A percentile compares a stretch with the other conserved stretches of the same genome.
Evolutionary conservation across 2,888 invertebrate species (phyloP).

Genomic region (Campaea margaritaria): DNA sequence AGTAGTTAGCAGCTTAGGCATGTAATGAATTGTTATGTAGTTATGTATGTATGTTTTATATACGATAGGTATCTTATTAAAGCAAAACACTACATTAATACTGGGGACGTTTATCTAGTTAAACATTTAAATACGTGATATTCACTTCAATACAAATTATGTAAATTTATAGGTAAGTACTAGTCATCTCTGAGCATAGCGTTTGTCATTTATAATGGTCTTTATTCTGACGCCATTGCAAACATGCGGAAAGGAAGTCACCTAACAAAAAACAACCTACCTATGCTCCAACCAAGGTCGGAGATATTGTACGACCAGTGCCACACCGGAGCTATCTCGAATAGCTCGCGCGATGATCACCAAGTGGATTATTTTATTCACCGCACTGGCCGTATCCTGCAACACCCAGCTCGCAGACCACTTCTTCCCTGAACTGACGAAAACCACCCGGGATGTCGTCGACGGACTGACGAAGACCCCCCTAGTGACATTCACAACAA

Average conservation of each 20-base stretch:
- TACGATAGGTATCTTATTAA: too few relatives aligned
- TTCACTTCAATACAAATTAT: too few relatives aligned
- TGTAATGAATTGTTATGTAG: too few relatives aligned
- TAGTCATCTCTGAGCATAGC: too few relatives aligned
- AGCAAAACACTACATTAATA: too few relatives aligned
- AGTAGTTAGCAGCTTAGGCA: too few relatives aligned
- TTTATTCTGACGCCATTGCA: slow-evolving; percentile 38
- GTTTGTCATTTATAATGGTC: too few relatives aligned
- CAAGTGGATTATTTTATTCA: slow-evolving; percentile 35
- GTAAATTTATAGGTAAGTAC: too few relatives aligned
- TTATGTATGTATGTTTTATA: too few relatives aligned
- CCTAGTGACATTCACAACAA: slow-evolving; percentile 38
- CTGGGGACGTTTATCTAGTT: too few relatives aligned
- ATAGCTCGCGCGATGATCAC: slow-evolving; percentile 47
- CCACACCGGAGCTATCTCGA: slow-evolving; percentile 36
- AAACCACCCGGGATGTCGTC: slow-evolving; percentile 37
- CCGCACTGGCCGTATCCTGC: slow-evolving; percentile 28
- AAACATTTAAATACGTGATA: too few relatives aligned
- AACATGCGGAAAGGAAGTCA: slow-evolving; percentile 45
- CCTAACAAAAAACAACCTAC: slow-evolving; percentile 42
- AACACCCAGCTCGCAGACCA: slow-evolving; percentile 43
- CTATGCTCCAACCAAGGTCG: slow-evolving; percentile 44
- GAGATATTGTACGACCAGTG: slow-evolving; percentile 46
- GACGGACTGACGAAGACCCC: slow-evolving; percentile 42
- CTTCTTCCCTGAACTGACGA: slow-evolving; percentile 41